Evolutionary conservation across 1,140 invertebrate genomes (phyloP), one percentile per base, ranked within the genome.

Genomic region (Sminthurides bifidus): DNA sequence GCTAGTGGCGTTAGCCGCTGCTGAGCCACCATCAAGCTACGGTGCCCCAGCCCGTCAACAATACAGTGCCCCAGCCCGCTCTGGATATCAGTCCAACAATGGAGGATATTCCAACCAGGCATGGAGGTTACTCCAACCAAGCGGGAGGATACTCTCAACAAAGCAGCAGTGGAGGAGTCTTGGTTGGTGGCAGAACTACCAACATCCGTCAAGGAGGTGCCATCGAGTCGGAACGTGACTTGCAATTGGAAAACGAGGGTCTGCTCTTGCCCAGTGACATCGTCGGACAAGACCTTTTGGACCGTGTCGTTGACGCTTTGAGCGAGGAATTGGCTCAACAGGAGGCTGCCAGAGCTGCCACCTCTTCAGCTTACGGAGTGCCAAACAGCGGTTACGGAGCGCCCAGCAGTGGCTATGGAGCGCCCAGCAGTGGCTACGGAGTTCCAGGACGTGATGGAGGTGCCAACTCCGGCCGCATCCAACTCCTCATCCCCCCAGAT

Each of bases 401-500:
- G n/a, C n/a, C 4, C 6, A 45, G 21, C 21, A 14, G 14, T 4
- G 46, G 29, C 12, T 49, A 49, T 21, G 46, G 46, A 6, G 44
- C 29, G 3, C 44, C 44, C 21, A 23, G 44, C 6, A 26, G 5
- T 21, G 27, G 4, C 6, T 31, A 4, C 3, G 24, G 24, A 21
- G 26, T 6, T 6, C 44, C 24, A 46, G 8, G 21, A 6, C 23
- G 44, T 21, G 10, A 8, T 21, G 12, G 23, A 26, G 44, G 40
- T n/a, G 3, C n/a, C 3, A 33, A 10, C 12, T 12, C 4, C 8
- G 46, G 46, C 10, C 46, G 46, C 12, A 49, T 49, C 46, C 4
- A 4, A 3, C 46, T 49, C 29, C 46, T 49, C 46, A 49, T 49
- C 46, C 46, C 46, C 30, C 46, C 46, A 49, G 46, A 49, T 49